Evolutionary conservation across 2,797 vertebrate species (phyloP).

Genomic region (Ataeniobius toweri): DNA sequence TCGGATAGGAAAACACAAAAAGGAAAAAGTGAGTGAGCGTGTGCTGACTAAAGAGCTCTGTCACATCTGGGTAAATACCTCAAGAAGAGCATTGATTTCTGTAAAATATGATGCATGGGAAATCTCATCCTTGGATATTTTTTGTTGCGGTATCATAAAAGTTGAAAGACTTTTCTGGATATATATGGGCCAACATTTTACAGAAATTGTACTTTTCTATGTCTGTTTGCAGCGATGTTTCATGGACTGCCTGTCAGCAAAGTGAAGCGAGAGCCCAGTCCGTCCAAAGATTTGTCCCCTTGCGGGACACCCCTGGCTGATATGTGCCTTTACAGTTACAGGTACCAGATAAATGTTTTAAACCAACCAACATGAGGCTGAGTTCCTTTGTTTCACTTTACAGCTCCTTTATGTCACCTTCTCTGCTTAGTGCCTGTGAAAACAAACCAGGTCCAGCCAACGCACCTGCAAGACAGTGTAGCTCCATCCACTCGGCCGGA

Average conservation of each 20-base stretch:
- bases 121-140: not conserved
- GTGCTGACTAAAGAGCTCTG: not conserved
- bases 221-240: slow-evolving; percentile 84
- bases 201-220: not conserved
- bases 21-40: not conserved
- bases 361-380: not conserved
- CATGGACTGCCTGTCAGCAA: slow-evolving; percentile 86
- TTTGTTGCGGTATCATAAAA: not conserved
- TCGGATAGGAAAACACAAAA: slow-evolving; percentile 9
- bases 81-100: not conserved
- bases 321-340: slow-evolving; percentile 95
- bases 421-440: slow-evolving; percentile 87
- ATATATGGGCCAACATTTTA: too few species aligned
- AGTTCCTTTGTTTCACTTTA: not conserved
- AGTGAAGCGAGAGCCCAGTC: slow-evolving; percentile 90
- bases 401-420: not conserved
- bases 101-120: not conserved
- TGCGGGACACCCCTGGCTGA: slow-evolving; percentile 88
- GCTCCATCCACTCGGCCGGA: slow-evolving; percentile 72
- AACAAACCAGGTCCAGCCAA: slow-evolving; percentile 86
- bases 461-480: slow-evolving; percentile 76
- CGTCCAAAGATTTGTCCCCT: slow-evolving; percentile 85
- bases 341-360: slow-evolving; percentile 66
- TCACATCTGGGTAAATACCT: not conserved
- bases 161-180: not conserved